Conservation (phyloP, 2,113 vertebrate species). For the Clinocottus analis region DNA sequence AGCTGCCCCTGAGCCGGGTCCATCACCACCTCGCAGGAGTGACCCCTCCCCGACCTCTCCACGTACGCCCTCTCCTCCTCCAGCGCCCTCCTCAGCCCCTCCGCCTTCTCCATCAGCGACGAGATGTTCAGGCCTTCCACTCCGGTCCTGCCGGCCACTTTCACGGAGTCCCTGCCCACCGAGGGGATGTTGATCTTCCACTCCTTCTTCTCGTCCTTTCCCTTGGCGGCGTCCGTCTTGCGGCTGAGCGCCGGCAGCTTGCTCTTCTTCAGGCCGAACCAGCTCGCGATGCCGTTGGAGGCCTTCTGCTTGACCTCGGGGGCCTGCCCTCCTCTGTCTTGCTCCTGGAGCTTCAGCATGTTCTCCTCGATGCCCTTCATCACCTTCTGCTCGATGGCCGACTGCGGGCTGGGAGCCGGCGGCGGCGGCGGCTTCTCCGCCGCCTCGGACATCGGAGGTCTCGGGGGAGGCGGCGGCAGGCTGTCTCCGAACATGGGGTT, state of each 20-base stretch:
- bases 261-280: conserved; percentile 95
- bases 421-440: conserved; percentile 65
- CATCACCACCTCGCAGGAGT: conserved; percentile 84
- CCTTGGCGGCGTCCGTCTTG: conserved; percentile 85
- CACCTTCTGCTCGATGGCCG: conserved; percentile 96
- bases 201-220: conserved; percentile 84
- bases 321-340: conserved; percentile 81
- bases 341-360: conserved; percentile 91
- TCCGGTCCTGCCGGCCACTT: conserved; percentile 84
- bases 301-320: conserved; percentile 90
- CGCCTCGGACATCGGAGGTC: conserved; percentile 60
- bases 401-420: conserved; percentile 79
- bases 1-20: conserved; percentile 88
- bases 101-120: conserved; percentile 96
- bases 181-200: conserved; percentile 84
- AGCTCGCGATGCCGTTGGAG: conserved; percentile 91
- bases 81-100: conserved; percentile 92
- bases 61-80: conserved; percentile 94
- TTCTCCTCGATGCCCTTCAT: conserved; percentile 99
- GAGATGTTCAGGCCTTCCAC: conserved; percentile 95
- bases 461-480: conserved; percentile 78
- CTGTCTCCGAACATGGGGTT: conserved; percentile 80
- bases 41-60: conserved; percentile 86
- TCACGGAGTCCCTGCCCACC: conserved; percentile 79
- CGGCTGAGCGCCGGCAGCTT: conserved; percentile 93